These are phyloP conservation scores for Myiothlypis chrysogaster DNA, from an alignment of 2,797 vertebrate species.

Conservation along the genomic window DNA sequence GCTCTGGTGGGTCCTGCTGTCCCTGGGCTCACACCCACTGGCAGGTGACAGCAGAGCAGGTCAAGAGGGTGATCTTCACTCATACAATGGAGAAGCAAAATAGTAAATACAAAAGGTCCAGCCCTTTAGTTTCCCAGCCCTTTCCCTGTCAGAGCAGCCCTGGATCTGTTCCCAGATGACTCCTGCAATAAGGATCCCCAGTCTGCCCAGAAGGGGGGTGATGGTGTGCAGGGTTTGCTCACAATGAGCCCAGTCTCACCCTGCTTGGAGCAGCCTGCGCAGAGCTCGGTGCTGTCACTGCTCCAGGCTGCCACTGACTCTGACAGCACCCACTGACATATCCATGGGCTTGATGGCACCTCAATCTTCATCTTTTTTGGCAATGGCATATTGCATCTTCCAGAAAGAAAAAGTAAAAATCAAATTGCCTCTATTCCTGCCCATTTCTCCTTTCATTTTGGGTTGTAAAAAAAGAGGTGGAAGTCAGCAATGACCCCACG, in stretches of 20 bases:
- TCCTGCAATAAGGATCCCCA: neutral
- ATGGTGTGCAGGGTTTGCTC: neutral
- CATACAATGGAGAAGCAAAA: accelerated
- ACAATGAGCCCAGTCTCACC: neutral
- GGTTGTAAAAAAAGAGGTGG: neutral
- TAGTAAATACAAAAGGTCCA: neutral
- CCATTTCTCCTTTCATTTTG: neutral
- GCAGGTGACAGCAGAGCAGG: neutral
- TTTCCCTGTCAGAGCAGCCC: neutral
- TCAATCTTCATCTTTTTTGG: neutral
- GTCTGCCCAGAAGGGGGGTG: neutral
- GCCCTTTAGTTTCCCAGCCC: neutral
- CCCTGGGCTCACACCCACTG: neutral
- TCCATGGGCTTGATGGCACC: neutral
- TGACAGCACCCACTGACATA: neutral
- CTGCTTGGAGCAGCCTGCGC: accelerated
- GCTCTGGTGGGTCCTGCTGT: neutral
- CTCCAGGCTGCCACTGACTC: neutral
- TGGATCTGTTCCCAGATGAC: neutral
- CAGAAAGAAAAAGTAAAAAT: neutral
- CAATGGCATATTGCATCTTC: neutral
- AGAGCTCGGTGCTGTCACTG: neutral
- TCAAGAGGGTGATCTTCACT: neutral
- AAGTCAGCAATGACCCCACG: neutral
- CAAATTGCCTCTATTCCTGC: neutral